phyloP scores from a whole-genome alignment of 35 echinoderm and acorn worm genomes.

The Amphiura filiformis region DNA sequence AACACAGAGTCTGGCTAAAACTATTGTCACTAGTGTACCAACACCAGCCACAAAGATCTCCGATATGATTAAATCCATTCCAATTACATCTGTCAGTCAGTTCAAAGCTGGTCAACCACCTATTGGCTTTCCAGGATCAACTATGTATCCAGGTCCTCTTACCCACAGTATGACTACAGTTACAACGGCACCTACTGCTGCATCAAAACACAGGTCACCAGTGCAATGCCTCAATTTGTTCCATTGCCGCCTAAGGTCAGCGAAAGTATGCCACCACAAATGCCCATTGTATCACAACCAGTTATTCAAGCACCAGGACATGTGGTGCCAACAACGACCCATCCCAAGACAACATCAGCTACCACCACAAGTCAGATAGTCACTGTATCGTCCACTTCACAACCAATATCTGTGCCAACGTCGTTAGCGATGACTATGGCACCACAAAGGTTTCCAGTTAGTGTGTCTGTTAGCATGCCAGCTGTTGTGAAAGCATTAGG shows the following conservation, averaged over 20 bases:
- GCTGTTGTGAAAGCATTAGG: conserved; percentile 74
- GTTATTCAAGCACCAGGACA: neutral
- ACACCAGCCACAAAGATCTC: neutral
- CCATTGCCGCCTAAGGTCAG: neutral
- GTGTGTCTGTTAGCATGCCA: conserved; percentile 69
- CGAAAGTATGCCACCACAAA: neutral
- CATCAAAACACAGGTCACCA: neutral
- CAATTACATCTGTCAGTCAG: neutral
- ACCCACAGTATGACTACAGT: neutral
- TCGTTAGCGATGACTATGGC: neutral
- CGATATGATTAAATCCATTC: neutral
- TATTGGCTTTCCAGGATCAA: neutral
- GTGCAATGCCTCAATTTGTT: neutral
- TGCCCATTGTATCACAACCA: neutral
- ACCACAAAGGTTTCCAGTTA: neutral
- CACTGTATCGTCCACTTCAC: neutral
- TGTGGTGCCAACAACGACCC: neutral
- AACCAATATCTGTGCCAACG: neutral
- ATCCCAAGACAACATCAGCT: neutral
- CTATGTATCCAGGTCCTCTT: neutral
- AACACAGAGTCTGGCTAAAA: no score
- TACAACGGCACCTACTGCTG: neutral
- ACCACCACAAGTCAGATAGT: neutral
- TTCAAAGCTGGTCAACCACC: no score
- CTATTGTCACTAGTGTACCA: neutral